A percentile compares a stretch with the other conserved stretches of the same genome.
phyloP scores from a whole-genome alignment of 2,888 invertebrate genomes.

The Brachynemurus nebulosus region DNA sequence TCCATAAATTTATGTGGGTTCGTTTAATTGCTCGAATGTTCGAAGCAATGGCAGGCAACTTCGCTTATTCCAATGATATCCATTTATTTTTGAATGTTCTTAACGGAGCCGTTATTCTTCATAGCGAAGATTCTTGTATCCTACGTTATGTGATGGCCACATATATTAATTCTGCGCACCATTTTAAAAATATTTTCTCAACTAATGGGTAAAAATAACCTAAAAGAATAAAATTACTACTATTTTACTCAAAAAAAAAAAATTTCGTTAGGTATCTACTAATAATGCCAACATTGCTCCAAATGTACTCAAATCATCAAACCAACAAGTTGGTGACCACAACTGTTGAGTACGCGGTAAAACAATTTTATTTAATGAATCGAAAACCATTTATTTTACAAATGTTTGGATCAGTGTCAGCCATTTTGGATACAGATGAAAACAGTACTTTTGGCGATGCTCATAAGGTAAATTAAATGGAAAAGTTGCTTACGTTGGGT shows the following conservation, averaged over 20 bases:
- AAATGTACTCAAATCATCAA: conserved; percentile 95
- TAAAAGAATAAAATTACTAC: conserved; percentile 3
- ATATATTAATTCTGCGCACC: conserved; percentile 93
- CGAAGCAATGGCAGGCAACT: conserved; percentile 94
- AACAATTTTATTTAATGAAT: conserved; percentile 96
- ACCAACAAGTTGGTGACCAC: conserved; percentile 90
- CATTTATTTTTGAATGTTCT: conserved; percentile 95
- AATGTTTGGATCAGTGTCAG: conserved; percentile 98
- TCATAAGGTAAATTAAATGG: conserved; percentile 51
- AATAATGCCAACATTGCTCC: conserved; percentile 93
- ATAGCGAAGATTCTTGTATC: conserved; percentile 93
- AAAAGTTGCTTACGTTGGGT: neutral
- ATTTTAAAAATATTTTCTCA: conserved; percentile 97
- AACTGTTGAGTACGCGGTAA: conserved; percentile 94
- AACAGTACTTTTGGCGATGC: conserved; percentile 80
- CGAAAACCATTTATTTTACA: conserved; percentile 96
- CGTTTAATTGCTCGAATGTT: conserved; percentile 93
- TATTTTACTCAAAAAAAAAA: conserved; percentile 4
- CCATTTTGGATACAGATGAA: conserved; percentile 85
- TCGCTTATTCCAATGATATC: conserved; percentile 92
- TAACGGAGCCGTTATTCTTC: conserved; percentile 90
- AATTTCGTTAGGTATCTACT: conserved; percentile 58
- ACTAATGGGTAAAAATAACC: conserved; percentile 78
- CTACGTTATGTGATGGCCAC: conserved; percentile 92
- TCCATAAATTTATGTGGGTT: conserved; percentile 99